Evolutionary conservation across 2,113 vertebrate genomes (phyloP).

Genomic region (Aptenodytes patagonicus): DNA sequence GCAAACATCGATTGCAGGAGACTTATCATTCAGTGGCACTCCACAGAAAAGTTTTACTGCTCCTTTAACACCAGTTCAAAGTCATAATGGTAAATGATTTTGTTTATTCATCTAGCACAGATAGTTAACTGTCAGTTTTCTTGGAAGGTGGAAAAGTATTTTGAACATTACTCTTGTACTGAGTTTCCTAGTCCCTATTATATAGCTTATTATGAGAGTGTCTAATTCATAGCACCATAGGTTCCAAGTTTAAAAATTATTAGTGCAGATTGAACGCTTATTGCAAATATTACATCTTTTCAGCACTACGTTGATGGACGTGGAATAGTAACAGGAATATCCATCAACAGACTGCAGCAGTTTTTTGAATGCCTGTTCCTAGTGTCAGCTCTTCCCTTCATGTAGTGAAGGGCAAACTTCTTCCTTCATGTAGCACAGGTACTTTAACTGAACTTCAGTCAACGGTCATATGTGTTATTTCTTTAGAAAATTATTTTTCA

Average conservation of each 20-base stretch:
- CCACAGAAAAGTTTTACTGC: constrained; percentile 77
- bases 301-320: not conserved
- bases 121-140: not conserved
- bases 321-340: not conserved
- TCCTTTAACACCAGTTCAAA: constrained; percentile 71
- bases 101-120: not conserved
- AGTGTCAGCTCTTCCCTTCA: not conserved
- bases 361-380: not conserved
- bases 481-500: not conserved
- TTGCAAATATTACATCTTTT: not conserved
- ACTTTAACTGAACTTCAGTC: not conserved
- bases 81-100: constrained; percentile 73
- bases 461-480: not conserved
- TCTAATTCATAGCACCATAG: not conserved
- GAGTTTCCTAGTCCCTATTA: not conserved
- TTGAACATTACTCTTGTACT: not conserved
- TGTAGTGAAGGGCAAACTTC: not conserved
- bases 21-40: constrained; percentile 72
- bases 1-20: constrained; percentile 49
- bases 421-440: not conserved
- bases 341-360: not conserved
- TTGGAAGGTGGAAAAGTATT: not conserved
- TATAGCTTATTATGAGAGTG: not conserved
- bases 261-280: not conserved
- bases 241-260: not conserved